Base-by-base conservation (phyloP, 2,797 vertebrate species). In the Triplophysa yarkandensis region DNA sequence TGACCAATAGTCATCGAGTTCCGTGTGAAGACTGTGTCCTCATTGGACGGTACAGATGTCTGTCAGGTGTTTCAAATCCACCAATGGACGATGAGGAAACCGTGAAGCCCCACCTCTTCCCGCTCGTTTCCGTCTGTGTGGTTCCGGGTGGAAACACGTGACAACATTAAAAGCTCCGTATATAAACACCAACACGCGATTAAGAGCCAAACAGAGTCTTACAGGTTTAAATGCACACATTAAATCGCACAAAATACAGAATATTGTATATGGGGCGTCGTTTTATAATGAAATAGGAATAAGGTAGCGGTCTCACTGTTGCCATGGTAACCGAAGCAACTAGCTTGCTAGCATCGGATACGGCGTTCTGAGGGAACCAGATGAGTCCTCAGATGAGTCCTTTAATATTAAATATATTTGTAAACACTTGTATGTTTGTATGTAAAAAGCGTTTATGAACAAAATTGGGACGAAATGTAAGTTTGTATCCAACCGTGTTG, bases 1-100 rank as follows among this genome's bases (percentile, higher is more conserved):
- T 34, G 21, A 0, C 78, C 76, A 78, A 78, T 80, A 39, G 58
- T 7, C 13, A 3, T 13, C 3, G 3, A 50, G 4, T 1, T 1
- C 1, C 21, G 32, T 0, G 0, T 1, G 4, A 52, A 34, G 34
- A 14, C 11, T 46, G 34, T 19, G 3, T 21, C 21, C 1, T 43
- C 14, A 77, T 68, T 83, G 77, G 70, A 61, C 23, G 6, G 55
- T 0, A 13, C 6, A 0, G 17, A 48, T 34, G 69, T 46, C 74
- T 11, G 32, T 83, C 77, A 68, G 10, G 13, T 2, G 71, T 79
- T 54, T 83, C 62, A 83, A 81, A 77, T 70, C 25, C 36, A 41
- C 73, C 70, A 77, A 61, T 46, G 41, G 16, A 74, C 39, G 2
- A 39, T 4, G 62, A 72, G 3, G 30, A 36, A 17, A 1, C 6